phyloP scores from a whole-genome alignment of 2,797 vertebrate species.

The Hyperoplus lanceolatus region DNA sequence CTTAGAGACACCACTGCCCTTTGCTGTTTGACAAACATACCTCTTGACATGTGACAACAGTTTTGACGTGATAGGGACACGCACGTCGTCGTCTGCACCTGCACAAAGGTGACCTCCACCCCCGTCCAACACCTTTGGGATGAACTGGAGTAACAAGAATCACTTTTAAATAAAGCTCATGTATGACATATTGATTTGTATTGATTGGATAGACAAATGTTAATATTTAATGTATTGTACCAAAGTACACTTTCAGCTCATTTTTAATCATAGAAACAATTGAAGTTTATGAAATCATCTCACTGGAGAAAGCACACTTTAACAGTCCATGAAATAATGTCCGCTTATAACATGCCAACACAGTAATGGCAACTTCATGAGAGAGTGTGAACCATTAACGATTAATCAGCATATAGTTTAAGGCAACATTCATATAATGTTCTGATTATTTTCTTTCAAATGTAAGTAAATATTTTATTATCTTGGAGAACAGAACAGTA shows the following conservation, averaged over 20 bases:
- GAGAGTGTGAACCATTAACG: neutral
- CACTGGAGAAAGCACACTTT: neutral
- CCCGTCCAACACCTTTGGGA: neutral
- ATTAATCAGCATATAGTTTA: neutral
- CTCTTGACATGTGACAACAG: slow-evolving; percentile 30
- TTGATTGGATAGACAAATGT: no score
- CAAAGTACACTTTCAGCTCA: no score
- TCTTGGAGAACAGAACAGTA: neutral
- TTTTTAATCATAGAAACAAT: neutral
- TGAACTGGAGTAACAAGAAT: neutral
- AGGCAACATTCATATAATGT: neutral
- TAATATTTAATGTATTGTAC: no score
- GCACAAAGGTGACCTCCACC: slow-evolving; percentile 18
- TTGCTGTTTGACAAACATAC: slow-evolving; percentile 17
- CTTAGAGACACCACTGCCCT: slow-evolving; percentile 1
- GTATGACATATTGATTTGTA: no score
- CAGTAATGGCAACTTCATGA: neutral
- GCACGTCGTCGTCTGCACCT: slow-evolving; percentile 35
- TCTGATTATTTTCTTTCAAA: slow-evolving; percentile 1
- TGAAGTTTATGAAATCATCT: neutral
- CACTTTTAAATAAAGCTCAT: no score
- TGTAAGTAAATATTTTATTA: neutral
- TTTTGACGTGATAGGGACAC: slow-evolving; percentile 51
- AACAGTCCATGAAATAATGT: slow-evolving; percentile 1
- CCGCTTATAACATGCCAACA: neutral